Evolutionary conservation across 2,888 invertebrate genomes (phyloP), one percentile per base, ranked within the genome.

Genomic region (Hemicrepidius hirtus): DNA sequence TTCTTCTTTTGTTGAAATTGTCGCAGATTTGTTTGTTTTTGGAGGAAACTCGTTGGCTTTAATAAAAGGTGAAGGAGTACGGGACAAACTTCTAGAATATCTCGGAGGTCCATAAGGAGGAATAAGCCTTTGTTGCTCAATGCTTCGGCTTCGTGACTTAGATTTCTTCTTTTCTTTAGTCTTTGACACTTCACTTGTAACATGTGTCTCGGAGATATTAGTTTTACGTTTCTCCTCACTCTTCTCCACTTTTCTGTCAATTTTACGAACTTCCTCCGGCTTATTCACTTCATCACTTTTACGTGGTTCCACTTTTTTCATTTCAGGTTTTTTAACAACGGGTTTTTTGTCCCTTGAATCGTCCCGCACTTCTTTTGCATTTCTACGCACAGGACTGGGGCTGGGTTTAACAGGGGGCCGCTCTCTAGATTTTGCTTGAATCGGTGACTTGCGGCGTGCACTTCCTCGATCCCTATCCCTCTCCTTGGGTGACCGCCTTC

Each of bases 61-160:
- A 74, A 95, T 91, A 86, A 95, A 95, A 49, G 95, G 95, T 13
- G 95, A 95, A 12, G 95, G 95, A 0, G 95, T 95, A 75, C 95
- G 90, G n/a, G 95, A 95, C 49, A 95, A 88, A 82, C 95, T 95
- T 84, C 90, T 90, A 20, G 93, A 93, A 84, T 91, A 93, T 83
- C 92, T 78, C 7, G 86, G 85, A 16, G 85, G 86, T 24, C 86
- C 86, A 63, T 85, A 82, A 3, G 86, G 85, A n/a, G 85, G 86
- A 53, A 86, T 84, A n/a, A 83, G 81, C 70, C 81, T 76, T 40
- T 75, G 80, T 59, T 82, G 80, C 66, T 82, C 82, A 0, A 84
- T 83, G 76, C 86, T 86, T 68, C 81, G 74, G 74, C 86, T 87
- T 60, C 85, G 81, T 12, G 86, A 84, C 75, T 84, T 85, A 12